phyloP scores from a whole-genome alignment of 30 jellyfish, hydroid and myxozoan species.

The Sanderia malayensis region DNA sequence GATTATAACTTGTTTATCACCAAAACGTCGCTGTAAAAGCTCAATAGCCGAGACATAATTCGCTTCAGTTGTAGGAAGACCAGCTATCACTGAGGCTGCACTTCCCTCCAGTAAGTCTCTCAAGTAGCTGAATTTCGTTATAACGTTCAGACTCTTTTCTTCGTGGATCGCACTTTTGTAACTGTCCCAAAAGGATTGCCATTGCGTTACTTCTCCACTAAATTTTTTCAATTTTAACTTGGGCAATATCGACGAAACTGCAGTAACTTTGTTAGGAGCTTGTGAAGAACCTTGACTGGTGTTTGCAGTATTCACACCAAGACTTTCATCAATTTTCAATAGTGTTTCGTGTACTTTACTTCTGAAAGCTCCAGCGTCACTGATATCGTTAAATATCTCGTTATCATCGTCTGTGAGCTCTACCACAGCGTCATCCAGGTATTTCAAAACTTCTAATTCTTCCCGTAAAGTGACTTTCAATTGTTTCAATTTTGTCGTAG shows the following conservation, averaged over 20 bases:
- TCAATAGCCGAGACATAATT: conserved; percentile 31
- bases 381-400: background rate
- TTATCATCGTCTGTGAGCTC: no score
- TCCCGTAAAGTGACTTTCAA: no score
- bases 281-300: background rate
- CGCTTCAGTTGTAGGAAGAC: conserved; percentile 20
- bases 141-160: background rate
- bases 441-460: no score
- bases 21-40: no score
- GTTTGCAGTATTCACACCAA: background rate
- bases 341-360: background rate
- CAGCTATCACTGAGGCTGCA: no score
- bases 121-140: conserved; percentile 23
- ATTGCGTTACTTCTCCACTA: conserved; percentile 16
- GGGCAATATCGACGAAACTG: conserved; percentile 9
- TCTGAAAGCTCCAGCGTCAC: background rate
- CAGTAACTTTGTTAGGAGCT: background rate
- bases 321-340: background rate
- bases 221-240: conserved; percentile 19
- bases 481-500: no score
- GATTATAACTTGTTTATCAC: no score
- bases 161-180: conserved; percentile 32
- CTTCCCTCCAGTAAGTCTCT: no score
- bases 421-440: no score
- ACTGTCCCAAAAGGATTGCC: conserved; percentile 42